These are phyloP conservation scores for Siphlonurus alternatus DNA, from an alignment of 2,888 invertebrate genomes.

Conservation along the genomic window DNA sequence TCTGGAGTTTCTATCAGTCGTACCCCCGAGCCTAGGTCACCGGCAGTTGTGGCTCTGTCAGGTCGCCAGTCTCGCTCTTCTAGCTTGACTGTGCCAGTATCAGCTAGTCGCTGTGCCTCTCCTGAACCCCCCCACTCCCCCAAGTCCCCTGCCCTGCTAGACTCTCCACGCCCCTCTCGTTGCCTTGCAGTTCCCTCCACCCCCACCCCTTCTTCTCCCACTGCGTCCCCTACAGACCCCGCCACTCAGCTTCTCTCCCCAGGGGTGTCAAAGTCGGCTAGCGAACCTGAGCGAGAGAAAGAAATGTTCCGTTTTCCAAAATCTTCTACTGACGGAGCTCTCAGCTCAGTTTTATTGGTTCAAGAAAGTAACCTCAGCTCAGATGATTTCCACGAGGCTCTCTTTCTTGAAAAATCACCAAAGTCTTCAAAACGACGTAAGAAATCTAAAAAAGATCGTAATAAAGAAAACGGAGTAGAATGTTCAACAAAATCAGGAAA, in stretches of 20 bases:
- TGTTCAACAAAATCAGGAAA: neutral
- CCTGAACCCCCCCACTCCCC: conserved; percentile 12
- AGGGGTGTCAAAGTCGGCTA: neutral
- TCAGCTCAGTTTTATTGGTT: conserved; percentile 38
- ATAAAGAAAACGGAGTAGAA: conserved; percentile 5
- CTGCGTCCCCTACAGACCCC: conserved; percentile 5
- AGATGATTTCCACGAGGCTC: conserved; percentile 38
- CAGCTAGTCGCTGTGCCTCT: conserved; percentile 9
- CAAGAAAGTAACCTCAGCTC: conserved; percentile 37
- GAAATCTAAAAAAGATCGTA: conserved; percentile 23
- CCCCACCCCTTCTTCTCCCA: neutral
- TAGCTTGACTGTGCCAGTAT: conserved; percentile 29
- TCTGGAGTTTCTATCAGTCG: conserved; percentile 38
- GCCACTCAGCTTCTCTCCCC: neutral
- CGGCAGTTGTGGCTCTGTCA: conserved; percentile 18
- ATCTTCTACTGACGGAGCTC: conserved; percentile 37
- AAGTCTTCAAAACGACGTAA: conserved; percentile 29
- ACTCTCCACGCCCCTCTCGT: conserved; percentile 11
- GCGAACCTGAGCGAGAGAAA: conserved; percentile 32
- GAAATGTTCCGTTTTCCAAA: conserved; percentile 36
- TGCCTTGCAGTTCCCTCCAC: conserved; percentile 8
- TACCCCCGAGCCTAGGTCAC: conserved; percentile 32
- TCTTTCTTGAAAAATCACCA: conserved; percentile 35
- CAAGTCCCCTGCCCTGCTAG: conserved; percentile 9
- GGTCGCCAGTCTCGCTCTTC: conserved; percentile 33